A percentile compares a stretch with the other conserved stretches of the same genome.
These are phyloP conservation scores for Streptopelia turtur DNA, from an alignment of 2,797 vertebrate species.

Conservation along the genomic window DNA sequence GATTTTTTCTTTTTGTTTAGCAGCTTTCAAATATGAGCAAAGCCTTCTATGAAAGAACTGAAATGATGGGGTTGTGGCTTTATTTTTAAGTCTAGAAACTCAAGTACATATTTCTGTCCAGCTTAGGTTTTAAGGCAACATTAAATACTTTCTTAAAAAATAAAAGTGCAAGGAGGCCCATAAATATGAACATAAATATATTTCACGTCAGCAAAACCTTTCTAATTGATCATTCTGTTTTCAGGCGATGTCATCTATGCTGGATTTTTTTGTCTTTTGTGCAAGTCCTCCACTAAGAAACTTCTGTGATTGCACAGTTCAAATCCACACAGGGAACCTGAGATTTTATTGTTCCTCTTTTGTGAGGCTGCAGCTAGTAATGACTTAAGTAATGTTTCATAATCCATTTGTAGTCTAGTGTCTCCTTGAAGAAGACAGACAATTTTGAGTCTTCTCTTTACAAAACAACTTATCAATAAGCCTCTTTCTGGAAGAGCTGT, in stretches of 20 bases:
- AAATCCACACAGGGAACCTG: conserved; percentile 1
- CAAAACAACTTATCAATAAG: background rate
- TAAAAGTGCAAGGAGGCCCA: fast-evolving
- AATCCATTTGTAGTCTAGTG: background rate
- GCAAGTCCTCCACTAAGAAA: background rate
- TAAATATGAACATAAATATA: background rate
- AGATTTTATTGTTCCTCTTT: conserved; percentile 46
- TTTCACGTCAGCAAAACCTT: background rate
- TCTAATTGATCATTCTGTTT: background rate
- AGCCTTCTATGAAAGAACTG: background rate
- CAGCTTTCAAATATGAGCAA: background rate
- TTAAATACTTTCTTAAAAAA: background rate
- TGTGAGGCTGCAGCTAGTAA: background rate
- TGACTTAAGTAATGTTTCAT: background rate
- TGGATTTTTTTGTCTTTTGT: background rate
- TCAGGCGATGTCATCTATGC: background rate
- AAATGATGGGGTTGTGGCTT: background rate
- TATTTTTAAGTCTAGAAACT: background rate
- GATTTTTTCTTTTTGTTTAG: background rate
- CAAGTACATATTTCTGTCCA: background rate
- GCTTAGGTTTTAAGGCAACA: background rate
- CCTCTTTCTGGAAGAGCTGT: background rate
- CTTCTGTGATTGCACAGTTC: background rate
- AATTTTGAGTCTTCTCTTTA: background rate
- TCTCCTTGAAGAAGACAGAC: background rate